phyloP scores from a whole-genome alignment of 2,888 invertebrate species.

The Drosophila paranaensis region DNA sequence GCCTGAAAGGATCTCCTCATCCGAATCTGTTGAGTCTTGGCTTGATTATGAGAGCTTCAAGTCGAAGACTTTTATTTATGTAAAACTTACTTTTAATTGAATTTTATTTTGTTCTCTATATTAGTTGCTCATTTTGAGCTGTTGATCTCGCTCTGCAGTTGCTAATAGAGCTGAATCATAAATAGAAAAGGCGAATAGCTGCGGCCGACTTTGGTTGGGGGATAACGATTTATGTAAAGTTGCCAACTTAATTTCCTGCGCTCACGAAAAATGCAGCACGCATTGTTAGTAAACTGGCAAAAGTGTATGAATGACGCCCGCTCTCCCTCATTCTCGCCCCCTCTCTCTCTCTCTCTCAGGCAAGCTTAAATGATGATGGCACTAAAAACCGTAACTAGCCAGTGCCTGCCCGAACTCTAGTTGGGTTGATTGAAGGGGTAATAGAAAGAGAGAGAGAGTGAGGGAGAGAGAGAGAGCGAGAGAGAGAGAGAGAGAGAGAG shows the following conservation, averaged over 20 bases:
- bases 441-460: neutral
- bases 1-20: too few species aligned
- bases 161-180: slow-evolving; percentile 1
- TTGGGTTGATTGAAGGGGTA: slow-evolving; percentile 2
- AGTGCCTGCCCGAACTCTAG: neutral
- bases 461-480: too few species aligned
- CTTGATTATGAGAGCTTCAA: too few species aligned
- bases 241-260: slow-evolving; percentile 69
- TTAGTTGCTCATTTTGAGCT: too few species aligned
- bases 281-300: slow-evolving; percentile 27
- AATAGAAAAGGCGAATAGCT: neutral
- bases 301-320: slow-evolving; percentile 7
- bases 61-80: too few species aligned
- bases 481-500: neutral
- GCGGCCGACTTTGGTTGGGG: slow-evolving; percentile 11
- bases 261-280: slow-evolving; percentile 47
- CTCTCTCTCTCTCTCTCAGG: neutral
- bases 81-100: too few species aligned
- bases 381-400: slow-evolving; percentile 38
- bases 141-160: neutral
- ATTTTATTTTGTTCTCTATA: too few species aligned
- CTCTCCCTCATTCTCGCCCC: neutral
- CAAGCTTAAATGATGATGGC: slow-evolving; percentile 52
- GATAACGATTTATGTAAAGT: slow-evolving; percentile 61
- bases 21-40: too few species aligned